A percentile compares a stretch with the other conserved stretches of the same genome.
phyloP scores from a whole-genome alignment of 2,888 invertebrate genomes.

The Hirtodrosophila histrioides region DNA sequence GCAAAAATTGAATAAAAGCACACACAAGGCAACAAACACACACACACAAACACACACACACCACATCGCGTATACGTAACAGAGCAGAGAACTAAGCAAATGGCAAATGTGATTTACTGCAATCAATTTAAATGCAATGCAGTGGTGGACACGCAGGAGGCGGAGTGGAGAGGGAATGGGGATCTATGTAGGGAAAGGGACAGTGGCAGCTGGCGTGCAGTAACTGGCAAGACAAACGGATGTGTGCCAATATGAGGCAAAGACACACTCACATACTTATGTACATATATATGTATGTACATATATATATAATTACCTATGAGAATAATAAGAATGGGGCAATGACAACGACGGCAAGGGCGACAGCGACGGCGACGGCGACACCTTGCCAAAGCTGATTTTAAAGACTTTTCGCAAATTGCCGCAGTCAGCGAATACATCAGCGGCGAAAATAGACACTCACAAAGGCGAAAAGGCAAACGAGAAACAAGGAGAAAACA shows the following conservation, averaged over 20 bases:
- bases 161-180: slow-evolving; percentile 7
- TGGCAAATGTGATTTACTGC: slow-evolving; percentile 81
- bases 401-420: slow-evolving; percentile 79
- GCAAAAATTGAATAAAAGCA: slow-evolving; percentile 67
- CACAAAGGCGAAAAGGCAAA: slow-evolving; percentile 63
- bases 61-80: slow-evolving; percentile 33
- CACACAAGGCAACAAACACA: slow-evolving; percentile 17
- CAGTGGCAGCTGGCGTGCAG: slow-evolving; percentile 33
- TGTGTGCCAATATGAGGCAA: slow-evolving; percentile 49
- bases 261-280: slow-evolving; percentile 4
- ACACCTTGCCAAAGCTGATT: slow-evolving; percentile 69
- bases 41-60: slow-evolving; percentile 11
- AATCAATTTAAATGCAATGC: slow-evolving; percentile 82
- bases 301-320: slow-evolving; percentile 12
- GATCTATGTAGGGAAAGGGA: slow-evolving; percentile 13
- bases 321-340: slow-evolving; percentile 42
- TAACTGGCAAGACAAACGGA: slow-evolving; percentile 38
- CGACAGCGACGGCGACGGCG: slow-evolving; percentile 38
- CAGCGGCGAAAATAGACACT: slow-evolving; percentile 79
- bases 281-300: background rate
- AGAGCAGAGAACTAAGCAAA: slow-evolving; percentile 17
- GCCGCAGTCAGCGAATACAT: slow-evolving; percentile 82
- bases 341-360: slow-evolving; percentile 34
- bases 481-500: slow-evolving; percentile 13
- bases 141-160: slow-evolving; percentile 1